Evolutionary conservation across 1,140 invertebrate species (phyloP).

Genomic region (Venturia canescens): DNA sequence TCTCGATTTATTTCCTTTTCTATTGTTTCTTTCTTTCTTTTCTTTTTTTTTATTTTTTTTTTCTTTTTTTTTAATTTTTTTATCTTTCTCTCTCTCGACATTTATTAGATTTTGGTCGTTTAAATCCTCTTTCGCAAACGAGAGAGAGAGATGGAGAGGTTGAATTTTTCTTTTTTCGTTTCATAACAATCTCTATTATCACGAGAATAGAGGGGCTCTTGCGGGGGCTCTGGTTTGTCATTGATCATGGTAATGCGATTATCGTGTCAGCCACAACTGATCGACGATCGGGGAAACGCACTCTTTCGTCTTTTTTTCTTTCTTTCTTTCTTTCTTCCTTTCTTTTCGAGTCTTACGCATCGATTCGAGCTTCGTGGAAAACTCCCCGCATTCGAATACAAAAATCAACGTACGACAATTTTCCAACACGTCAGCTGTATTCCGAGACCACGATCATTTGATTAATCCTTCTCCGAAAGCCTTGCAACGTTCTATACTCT

Average conservation of each 20-base stretch:
- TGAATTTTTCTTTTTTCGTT: neutral
- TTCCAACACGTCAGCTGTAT: neutral
- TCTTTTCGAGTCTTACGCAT: slow-evolving; percentile 18
- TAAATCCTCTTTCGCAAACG: slow-evolving; percentile 21
- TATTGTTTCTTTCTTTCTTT: slow-evolving; percentile 28
- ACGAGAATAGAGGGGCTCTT: slow-evolving; percentile 63
- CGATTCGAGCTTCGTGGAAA: slow-evolving; percentile 23
- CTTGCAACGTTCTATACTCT: neutral
- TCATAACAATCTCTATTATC: slow-evolving; percentile 20
- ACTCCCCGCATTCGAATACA: neutral
- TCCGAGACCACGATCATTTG: slow-evolving; percentile 1
- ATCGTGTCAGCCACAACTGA: slow-evolving; percentile 56
- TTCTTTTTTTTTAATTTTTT: slow-evolving; percentile 18
- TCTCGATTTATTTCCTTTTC: slow-evolving; percentile 30
- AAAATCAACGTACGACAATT: neutral
- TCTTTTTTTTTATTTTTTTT: neutral
- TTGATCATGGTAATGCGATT: slow-evolving; percentile 72
- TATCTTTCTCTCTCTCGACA: slow-evolving; percentile 31
- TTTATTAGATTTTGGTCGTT: too few relatives aligned
- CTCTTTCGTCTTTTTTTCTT: slow-evolving; percentile 12
- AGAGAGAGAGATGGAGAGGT: slow-evolving; percentile 26
- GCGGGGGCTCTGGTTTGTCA: slow-evolving; percentile 78
- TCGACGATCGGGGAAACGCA: slow-evolving; percentile 49
- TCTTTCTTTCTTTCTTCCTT: slow-evolving; percentile 22
- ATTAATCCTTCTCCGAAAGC: neutral